Base-by-base conservation (phyloP, 2,797 vertebrate genomes). In the Scarus forsteni region DNA sequence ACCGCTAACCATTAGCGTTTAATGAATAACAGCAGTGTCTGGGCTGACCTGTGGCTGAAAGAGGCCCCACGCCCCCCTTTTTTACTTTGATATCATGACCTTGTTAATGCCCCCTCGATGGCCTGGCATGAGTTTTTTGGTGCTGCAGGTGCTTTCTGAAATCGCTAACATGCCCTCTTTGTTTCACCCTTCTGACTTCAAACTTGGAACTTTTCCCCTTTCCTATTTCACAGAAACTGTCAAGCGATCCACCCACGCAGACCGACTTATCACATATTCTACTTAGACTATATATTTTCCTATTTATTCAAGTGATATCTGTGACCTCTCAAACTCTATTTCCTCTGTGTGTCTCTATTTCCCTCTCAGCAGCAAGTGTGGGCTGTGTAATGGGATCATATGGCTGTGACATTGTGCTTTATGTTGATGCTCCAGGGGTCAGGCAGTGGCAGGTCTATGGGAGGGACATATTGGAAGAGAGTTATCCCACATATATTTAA, bases 1-100 rank as follows among this genome's bases (percentile, higher is more conserved):
- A 87, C 79, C 66, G 88, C 82, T 84, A 90, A 88, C 90, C 79
- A 92, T 92, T 90, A 92, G 46, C 10, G 74, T 82, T 86, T 92
- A 93, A 94, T 93, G 91, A 89, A 69, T 77, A 89, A 87, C 92
- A 92, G 88, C 84, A 27, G 82, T 56, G 81, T 53, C 60, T 50
- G 50, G 60, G 65, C 54, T 71, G 89, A 91, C 89, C 90, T 80
- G 73, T 67, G 82, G 71, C 77, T 70, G 51, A 49, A 57, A 49
- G 67, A 58, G 85, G 72, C 72, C 78, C 60, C 58, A 3, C 3
- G 56, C 63, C 70, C 19, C 53, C 12, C 65, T 70, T 66, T 53
- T 10, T 36, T 18, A 62, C 88, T 87, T 84, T 89, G 83, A 89
- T 84, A 77, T 27, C 1, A 0, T 36, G 82, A 81, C 88, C 84